Base-by-base conservation (phyloP, 2,113 vertebrate species). In the Paracanthobrama guichenoti region DNA sequence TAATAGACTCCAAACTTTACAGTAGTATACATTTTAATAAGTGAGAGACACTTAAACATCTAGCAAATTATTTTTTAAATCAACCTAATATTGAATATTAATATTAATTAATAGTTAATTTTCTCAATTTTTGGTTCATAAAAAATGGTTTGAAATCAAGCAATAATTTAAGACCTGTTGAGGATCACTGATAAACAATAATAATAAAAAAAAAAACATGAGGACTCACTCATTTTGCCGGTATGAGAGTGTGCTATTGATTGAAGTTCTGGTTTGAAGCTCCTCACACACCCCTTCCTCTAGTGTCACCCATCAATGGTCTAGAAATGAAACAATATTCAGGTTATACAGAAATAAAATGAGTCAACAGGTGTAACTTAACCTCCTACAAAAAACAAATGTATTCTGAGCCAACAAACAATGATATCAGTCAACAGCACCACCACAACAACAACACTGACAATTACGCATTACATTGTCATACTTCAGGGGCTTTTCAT, bases 211-310 rank as follows among this genome's bases (percentile, higher is more conserved):
- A 13, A 18, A 14, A 72, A 31, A 35, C 48, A 42, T 72, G 71
- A 48, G 13, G 79, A 94, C 94, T 93, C 89, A 95, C 94, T 95
- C 94, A 95, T 95, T 83, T 90, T 91, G 88, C 88, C 71, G 69
- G 66, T 39, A 84, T 84, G 78, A 87, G 88, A 26, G 87, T 83
- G 44, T 42, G 87, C 76, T 76, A 88, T 81, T 75, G 66, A 69
- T 42, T 1, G 20, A 39, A 79, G 14, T 55, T 67, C 75, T 79
- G 73, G 76, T 75, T 14, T n/a, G 35, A 76, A 87, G 81, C 85
- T 91, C 90, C 86, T 91, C 85, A 82, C 89, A 89, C 91, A 89
- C 71, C 14, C 28, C 69, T 71, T 69, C 83, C 82, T 87, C 85
- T 80, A 69, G 78, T 28, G 77, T 81, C 90, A 88, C 81, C 88